Conservation (phyloP, 2,797 vertebrate species). For the Gymnoscopelus microlampas region DNA sequence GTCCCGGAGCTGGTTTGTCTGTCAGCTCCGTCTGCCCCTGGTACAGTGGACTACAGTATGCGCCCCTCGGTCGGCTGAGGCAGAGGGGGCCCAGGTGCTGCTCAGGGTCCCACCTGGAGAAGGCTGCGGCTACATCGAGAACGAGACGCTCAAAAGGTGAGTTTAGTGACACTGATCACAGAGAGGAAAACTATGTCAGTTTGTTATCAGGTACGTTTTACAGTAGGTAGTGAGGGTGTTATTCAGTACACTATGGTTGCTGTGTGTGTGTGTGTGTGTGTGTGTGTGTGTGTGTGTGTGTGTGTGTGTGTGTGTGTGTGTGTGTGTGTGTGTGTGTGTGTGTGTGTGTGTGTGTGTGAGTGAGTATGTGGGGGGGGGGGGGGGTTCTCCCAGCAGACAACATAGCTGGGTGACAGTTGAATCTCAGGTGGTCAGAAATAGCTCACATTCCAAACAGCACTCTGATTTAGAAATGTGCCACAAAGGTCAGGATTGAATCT, state of each 20-base stretch:
- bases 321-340: constrained; percentile 6
- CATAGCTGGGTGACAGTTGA: constrained; percentile 50
- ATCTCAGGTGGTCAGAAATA: constrained; percentile 52
- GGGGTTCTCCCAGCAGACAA: constrained; percentile 40
- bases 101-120: constrained; percentile 60
- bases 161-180: constrained; percentile 15
- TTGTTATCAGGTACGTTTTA: background rate
- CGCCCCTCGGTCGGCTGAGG: constrained; percentile 67
- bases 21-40: constrained; percentile 12
- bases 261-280: background rate
- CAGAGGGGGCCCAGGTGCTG: constrained; percentile 52
- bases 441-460: constrained; percentile 53
- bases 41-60: constrained; percentile 71
- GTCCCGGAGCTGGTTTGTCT: constrained; percentile 13
- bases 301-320: constrained; percentile 5
- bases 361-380: background rate
- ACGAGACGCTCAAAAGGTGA: constrained; percentile 46
- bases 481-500: background rate
- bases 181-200: background rate
- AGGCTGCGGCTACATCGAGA: constrained; percentile 41
- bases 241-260: too few relatives aligned
- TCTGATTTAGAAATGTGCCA: constrained; percentile 21
- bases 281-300: constrained; percentile 4
- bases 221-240: too few relatives aligned
- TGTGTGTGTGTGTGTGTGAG: constrained; percentile 16